These are phyloP conservation scores for Operophtera brumata DNA, from an alignment of 2,888 invertebrate species.

Conservation along the genomic window DNA sequence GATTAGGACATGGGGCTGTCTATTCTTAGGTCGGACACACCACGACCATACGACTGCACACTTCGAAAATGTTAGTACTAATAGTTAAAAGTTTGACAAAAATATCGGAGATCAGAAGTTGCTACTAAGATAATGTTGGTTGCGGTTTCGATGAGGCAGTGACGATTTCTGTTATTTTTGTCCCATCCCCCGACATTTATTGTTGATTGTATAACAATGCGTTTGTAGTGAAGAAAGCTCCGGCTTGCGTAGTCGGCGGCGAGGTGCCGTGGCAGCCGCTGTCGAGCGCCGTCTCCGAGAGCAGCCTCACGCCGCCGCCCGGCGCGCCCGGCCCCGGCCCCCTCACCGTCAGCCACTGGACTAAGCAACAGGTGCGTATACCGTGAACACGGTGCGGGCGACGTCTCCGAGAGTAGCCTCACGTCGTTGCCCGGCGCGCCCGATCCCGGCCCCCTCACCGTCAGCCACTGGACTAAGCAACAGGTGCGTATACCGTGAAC, in stretches of 20 bases:
- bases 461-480: constrained; percentile 85
- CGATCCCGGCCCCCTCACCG: constrained; percentile 54
- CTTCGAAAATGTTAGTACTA: not conserved
- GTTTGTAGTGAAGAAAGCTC: constrained; percentile 80
- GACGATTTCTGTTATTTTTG: constrained; percentile 8
- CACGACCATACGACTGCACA: no score
- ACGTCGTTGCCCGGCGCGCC: constrained; percentile 63
- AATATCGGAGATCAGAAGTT: constrained; percentile 16
- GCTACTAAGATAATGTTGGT: not conserved
- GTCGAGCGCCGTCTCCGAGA: constrained; percentile 71
- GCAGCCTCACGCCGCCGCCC: constrained; percentile 69
- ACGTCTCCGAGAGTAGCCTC: constrained; percentile 71
- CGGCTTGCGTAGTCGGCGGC: constrained; percentile 78
- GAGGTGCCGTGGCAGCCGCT: constrained; percentile 81
- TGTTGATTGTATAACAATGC: constrained; percentile 40
- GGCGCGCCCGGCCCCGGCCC: constrained; percentile 54
- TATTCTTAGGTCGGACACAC: no score
- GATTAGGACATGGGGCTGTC: no score
- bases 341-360: constrained; percentile 82
- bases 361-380: constrained; percentile 83
- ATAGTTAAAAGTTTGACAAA: not conserved
- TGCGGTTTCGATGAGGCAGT: not conserved
- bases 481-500: constrained; percentile 71
- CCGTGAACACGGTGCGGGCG: constrained; percentile 45
- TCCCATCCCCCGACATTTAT: constrained; percentile 14